A percentile compares a stretch with the other conserved stretches of the same genome.
Conservation (phyloP, 2,888 invertebrate species). For the Eupithecia abbreviata region DNA sequence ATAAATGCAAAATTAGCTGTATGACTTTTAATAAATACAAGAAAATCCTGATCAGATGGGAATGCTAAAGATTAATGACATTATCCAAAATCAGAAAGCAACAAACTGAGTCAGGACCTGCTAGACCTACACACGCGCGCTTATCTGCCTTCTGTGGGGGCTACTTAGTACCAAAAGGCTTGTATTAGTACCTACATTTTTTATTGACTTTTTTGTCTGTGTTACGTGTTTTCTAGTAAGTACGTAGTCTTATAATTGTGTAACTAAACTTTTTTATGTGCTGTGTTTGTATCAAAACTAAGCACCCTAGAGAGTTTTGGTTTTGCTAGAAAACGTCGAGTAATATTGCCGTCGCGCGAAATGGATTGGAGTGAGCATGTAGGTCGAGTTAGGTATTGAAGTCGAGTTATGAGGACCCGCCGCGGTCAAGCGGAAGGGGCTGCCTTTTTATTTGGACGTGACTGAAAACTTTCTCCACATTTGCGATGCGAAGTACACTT, state of each 20-base stretch:
- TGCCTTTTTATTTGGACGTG: constrained; percentile 54
- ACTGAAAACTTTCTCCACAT: constrained; percentile 45
- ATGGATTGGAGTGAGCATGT: not conserved
- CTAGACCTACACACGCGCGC: no score
- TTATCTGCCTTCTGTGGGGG: no score
- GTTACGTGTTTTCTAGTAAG: no score
- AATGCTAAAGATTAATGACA: not conserved
- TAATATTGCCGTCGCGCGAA: not conserved
- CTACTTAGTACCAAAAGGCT: no score
- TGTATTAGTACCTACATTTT: no score
- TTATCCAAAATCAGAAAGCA: not conserved
- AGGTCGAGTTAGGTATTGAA: not conserved
- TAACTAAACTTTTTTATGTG: no score
- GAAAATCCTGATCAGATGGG: not conserved
- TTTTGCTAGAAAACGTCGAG: no score
- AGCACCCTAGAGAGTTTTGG: no score
- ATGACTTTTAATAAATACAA: not conserved
- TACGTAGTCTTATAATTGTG: no score
- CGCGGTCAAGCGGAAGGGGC: constrained; percentile 75
- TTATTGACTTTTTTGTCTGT: no score
- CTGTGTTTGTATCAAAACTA: no score
- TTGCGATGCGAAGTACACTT: constrained; percentile 33
- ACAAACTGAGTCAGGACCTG: no score
- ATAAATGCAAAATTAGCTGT: not conserved
- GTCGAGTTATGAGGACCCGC: constrained; percentile 64